Evolutionary conservation across 1,140 invertebrate genomes (phyloP), one percentile per base, ranked within the genome.

Genomic region (Rhopalosiphum padi): DNA sequence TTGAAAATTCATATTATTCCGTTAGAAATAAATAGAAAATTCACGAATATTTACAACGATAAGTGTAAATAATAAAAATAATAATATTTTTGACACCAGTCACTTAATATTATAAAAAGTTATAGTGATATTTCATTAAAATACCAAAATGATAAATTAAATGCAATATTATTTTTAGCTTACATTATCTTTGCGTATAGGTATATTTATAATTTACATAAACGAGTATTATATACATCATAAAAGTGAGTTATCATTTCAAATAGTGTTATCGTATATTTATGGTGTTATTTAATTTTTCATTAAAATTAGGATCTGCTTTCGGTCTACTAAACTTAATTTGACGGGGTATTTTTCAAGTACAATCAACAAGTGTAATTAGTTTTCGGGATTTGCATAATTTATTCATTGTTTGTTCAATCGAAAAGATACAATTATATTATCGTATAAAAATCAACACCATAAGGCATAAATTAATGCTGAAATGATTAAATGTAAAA

Each of bases 351-450:
- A 53, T 51, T 89, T 89, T 53, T 53, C 21, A 21, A 37, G n/a
- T 22, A 37, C 46, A 89, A 53, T 53, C 87, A 53, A 53, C 87
- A 53, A 53, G 87, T 89, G n/a, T 89, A 89, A 89, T 89, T 89
- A 89, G 87, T 89, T 89, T 89, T 89, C 1, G 8, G n/a, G 48
- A 89, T 89, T 89, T 89, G 53, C 87, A 89, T 89, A 89, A 53
- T 89, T 53, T 89, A 89, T 89, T 89, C n/a, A 89, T 89, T 53
- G 46, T 89, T 53, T 89, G 48, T 51, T 89, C 87, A 37, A 89
- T 53, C 87, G n/a, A 53, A 89, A 35, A 22, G 87, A 89, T 53
- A 53, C 37, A 86, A 25, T 41, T 77, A n/a, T 77, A 77, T 11
- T n/a, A n/a, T 77, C 4, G 60, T 77, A n/a, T n/a, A 77, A 86